Evolutionary conservation across 1,140 invertebrate genomes (phyloP).

Genomic region (Drosophila pectinifera): DNA sequence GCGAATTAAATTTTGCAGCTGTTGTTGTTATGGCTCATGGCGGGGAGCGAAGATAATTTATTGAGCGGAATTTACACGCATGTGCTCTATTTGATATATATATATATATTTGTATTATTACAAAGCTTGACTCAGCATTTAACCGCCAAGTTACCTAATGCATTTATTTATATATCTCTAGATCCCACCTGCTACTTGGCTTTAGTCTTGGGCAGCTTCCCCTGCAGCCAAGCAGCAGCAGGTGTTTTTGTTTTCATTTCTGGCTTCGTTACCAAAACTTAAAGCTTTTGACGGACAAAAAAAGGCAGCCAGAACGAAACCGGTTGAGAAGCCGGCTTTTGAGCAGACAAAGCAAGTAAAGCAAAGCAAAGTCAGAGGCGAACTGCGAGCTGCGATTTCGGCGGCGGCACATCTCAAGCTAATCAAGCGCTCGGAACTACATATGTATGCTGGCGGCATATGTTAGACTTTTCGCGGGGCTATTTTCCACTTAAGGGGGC

Average conservation of each 20-base stretch:
- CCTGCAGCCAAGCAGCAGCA: constrained; percentile 35
- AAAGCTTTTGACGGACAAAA: constrained; percentile 13
- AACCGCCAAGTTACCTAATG: neutral
- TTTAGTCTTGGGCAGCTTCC: constrained; percentile 24
- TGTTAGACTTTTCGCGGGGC: constrained; percentile 27
- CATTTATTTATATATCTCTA: constrained; percentile 9
- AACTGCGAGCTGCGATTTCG: constrained; percentile 19
- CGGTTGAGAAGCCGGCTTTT: constrained; percentile 43
- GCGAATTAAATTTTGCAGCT: constrained; percentile 58
- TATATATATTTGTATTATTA: neutral
- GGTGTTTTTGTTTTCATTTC: constrained; percentile 43
- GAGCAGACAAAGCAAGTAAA: constrained; percentile 37
- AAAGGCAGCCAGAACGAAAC: constrained; percentile 31
- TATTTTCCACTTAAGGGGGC: constrained; percentile 61
- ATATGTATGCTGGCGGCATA: constrained; percentile 21
- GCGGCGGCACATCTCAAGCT: constrained; percentile 30
- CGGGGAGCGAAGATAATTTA: neutral
- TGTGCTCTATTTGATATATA: neutral
- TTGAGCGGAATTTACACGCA: neutral
- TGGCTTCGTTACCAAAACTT: constrained; percentile 25
- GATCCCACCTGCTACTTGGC: constrained; percentile 24
- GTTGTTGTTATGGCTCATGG: constrained; percentile 14
- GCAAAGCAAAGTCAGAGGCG: constrained; percentile 14
- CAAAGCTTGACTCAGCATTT: neutral
- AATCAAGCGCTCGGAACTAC: constrained; percentile 35